These are phyloP conservation scores for Osedax fenrisi DNA, from an alignment of 2,888 invertebrate genomes.

Conservation along the genomic window DNA sequence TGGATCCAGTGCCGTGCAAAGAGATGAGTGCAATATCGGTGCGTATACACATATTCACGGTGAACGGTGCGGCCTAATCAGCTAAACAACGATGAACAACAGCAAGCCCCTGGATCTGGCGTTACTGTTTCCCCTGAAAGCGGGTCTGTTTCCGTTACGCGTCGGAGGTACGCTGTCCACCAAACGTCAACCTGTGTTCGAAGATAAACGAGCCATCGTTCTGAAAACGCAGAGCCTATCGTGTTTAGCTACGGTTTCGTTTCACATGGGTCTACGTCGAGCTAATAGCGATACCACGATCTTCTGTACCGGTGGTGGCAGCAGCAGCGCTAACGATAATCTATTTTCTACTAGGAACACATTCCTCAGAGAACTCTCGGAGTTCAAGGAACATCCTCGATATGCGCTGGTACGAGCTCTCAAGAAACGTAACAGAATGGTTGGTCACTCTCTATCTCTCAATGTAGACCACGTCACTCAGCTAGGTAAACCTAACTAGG, in stretches of 20 bases:
- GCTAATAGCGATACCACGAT: too few species aligned
- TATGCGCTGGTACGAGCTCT: conserved; percentile 10
- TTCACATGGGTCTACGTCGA: too few species aligned
- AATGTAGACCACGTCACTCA: too few species aligned
- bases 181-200: not conserved
- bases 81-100: not conserved
- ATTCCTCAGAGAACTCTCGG: conserved; percentile 5
- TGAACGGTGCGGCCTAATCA: too few species aligned
- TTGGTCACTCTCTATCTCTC: not conserved
- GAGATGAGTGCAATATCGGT: too few species aligned
- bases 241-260: too few species aligned
- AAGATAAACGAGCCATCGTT: not conserved
- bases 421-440: not conserved
- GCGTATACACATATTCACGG: too few species aligned
- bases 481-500: too few species aligned
- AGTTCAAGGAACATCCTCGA: not conserved
- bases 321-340: too few species aligned
- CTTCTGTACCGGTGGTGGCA: too few species aligned
- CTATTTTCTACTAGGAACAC: too few species aligned
- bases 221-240: not conserved
- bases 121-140: not conserved
- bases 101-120: not conserved
- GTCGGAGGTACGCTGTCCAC: not conserved
- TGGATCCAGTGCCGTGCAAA: too few species aligned
- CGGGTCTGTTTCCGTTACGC: not conserved